Evolutionary conservation across 2,797 vertebrate species (phyloP), one percentile per base, ranked within the genome.

Genomic region (Nothura maculosa): DNA sequence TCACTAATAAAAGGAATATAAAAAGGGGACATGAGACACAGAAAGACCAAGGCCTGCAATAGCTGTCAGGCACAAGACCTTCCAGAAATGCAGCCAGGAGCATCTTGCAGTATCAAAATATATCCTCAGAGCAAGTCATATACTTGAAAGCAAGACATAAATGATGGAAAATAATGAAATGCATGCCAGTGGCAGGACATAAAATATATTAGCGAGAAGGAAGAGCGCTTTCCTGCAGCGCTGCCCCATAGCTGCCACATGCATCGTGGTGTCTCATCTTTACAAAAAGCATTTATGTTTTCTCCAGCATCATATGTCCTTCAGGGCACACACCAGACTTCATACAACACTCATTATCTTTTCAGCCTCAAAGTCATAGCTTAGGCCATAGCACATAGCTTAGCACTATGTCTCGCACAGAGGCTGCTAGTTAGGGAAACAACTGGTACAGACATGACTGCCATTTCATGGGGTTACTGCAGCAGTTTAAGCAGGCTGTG

Each of bases 1-100:
- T 45, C n/a, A 50, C 69, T 7, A 68, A 34, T 16, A 34, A 16
- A 81, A 62, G 11, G 3, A 20, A 11, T 13, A 38, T 6, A 0
- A 1, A 34, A 47, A 36, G 42, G 52, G 60, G 28, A 22, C 0
- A 0, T 74, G 80, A 54, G 20, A 18, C 17, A 12, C 5, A 6
- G 61, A 43, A 40, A 52, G 30, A 30, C n/a, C 54, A 40, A 19
- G 0, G 2, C 34, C 28, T 28, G 5, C 32, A 45, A 25, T 21
- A n/a, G 10, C 55, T 9, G 21, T 50, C 30, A 52, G 38, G 24
- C 15, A 52, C 21, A 63, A 85, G 12, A 40, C 34, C 4, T 88
- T 52, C 43, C 36, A 43, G 16, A 60, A 34, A 32, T 22, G 25
- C 17, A 61, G 43, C 18, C 20, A 14, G 28, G 17, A 75, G 32